Evolutionary conservation across 2,113 vertebrate species (phyloP), one percentile per base, ranked within the genome.

Genomic region (Mellivora capensis): DNA sequence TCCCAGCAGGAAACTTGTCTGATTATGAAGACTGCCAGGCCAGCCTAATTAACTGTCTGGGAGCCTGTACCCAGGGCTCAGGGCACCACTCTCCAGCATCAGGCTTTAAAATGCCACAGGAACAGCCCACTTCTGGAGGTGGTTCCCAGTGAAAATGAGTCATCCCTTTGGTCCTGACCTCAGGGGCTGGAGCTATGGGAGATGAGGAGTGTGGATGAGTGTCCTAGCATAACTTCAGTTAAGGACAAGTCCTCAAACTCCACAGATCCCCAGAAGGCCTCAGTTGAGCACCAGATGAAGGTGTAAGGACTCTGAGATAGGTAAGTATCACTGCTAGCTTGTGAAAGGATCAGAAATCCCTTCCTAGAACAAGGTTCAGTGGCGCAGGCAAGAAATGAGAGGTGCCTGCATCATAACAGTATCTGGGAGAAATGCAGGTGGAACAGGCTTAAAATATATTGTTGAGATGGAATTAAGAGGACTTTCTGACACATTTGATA

Each of bases 21-120:
- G n/a, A 90, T 97, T n/a, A 93, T 57, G 42, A 85, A 94, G 81
- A 94, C 44, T 95, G 67, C 47, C 61, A 84, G 42, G 47, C 39
- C 54, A 17, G 47, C 18, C 61, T 95, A 94, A 95, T 85, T 94
- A 42, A 44, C 49, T 62, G 49, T 27, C 67, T 34, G 79, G 76
- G 96, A 95, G 31, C 29, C 76, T 79, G 42, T 87, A 69, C 79
- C 88, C 44, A 85, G 87, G 64, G 79, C 15, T 74, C 61, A 87
- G n/a, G 29, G 39, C 14, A 17, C n/a, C 93, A 90, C 20, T n/a
- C 69, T 59, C 52, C 31, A 80, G 34, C 44, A 83, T 39, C 49
- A 54, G 69, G 54, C 31, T 27, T 49, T 69, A 59, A 87, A 71
- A 74, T 82, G 80, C 27, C 34, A 91, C 37, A 52, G 71, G 34